These are phyloP conservation scores for Maniola hyperantus DNA, from an alignment of 2,888 invertebrate species.

Conservation along the genomic window DNA sequence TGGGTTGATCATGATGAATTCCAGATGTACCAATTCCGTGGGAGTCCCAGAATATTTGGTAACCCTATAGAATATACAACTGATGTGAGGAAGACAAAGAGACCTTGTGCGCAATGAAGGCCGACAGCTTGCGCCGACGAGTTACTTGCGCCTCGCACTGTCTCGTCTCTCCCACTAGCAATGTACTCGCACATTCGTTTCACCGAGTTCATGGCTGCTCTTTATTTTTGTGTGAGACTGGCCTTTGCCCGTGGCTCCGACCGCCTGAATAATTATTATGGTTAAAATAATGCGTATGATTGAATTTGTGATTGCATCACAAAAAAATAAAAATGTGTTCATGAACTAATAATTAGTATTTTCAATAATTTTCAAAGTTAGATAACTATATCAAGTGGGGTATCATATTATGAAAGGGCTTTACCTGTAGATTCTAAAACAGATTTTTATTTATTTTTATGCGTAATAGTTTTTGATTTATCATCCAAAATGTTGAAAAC, in stretches of 20 bases:
- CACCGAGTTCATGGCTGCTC: constrained; percentile 75
- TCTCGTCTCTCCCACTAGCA: constrained; percentile 51
- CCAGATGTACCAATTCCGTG: too few relatives aligned
- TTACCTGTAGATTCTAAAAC: too few relatives aligned
- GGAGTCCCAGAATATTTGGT: constrained; percentile 2
- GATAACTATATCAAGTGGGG: too few relatives aligned
- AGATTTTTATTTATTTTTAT: too few relatives aligned
- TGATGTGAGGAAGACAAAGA: constrained; percentile 59
- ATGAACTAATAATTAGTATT: too few relatives aligned
- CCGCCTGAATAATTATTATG: not conserved
- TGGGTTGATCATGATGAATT: too few relatives aligned
- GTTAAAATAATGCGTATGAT: not conserved
- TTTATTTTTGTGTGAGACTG: constrained; percentile 67
- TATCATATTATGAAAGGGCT: too few relatives aligned
- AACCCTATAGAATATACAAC: constrained; percentile 7
- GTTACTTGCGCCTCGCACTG: constrained; percentile 46
- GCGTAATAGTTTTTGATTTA: too few relatives aligned
- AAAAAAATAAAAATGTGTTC: too few relatives aligned
- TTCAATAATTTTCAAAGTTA: too few relatives aligned
- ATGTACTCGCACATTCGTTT: constrained; percentile 62
- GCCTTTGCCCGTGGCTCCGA: not conserved
- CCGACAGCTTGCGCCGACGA: constrained; percentile 62
- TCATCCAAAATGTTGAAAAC: too few relatives aligned
- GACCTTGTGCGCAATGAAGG: constrained; percentile 79
- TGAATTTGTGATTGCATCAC: too few relatives aligned